Evolutionary conservation across 2,797 vertebrate genomes (phyloP).

Genomic region (Chaetophractus vellerosus): DNA sequence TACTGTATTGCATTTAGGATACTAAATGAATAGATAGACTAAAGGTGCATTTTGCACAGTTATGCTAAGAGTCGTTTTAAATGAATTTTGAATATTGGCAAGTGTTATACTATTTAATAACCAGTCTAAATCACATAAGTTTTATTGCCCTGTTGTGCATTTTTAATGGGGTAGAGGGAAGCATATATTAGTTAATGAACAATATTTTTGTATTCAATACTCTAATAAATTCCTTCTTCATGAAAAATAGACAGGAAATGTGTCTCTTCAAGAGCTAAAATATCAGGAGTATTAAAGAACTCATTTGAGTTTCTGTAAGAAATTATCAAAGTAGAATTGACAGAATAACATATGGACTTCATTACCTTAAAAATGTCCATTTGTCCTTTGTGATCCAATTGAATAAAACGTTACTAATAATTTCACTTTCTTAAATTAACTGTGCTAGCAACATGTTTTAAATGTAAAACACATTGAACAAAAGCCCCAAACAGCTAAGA

Average conservation of each 20-base stretch:
- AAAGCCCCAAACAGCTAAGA: neutral
- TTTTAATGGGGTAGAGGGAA: neutral
- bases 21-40: neutral
- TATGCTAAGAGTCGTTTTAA: slow-evolving; percentile 58
- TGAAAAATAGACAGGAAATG: slow-evolving; percentile 31
- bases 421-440: neutral
- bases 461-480: neutral
- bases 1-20: neutral
- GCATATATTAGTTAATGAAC: slow-evolving; percentile 72
- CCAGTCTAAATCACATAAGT: slow-evolving; percentile 59
- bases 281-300: neutral
- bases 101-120: slow-evolving; percentile 70
- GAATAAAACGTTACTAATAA: neutral
- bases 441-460: neutral
- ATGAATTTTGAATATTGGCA: slow-evolving; percentile 40
- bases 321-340: neutral
- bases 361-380: neutral
- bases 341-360: neutral
- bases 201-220: slow-evolving; percentile 43
- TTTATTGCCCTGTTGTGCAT: neutral
- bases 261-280: neutral
- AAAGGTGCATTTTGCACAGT: neutral
- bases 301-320: neutral
- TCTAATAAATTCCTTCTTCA: slow-evolving; percentile 22
- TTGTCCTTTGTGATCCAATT: neutral